Base-by-base conservation (phyloP, 2,797 vertebrate species). In the Podarcis lilfordi region DNA sequence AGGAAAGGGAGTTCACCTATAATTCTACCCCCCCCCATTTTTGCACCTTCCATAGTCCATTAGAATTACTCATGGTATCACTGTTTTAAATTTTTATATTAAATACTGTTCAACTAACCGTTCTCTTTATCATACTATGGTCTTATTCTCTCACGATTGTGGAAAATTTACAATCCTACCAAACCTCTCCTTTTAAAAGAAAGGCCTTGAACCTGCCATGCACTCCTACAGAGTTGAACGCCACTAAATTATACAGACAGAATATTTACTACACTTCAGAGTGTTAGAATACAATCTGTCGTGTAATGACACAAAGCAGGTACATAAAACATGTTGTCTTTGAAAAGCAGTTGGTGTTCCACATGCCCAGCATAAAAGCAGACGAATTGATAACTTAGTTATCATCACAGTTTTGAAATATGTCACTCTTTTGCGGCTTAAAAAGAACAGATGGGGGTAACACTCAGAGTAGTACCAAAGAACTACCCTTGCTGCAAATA, bases 261-360 rank as follows among this genome's bases (percentile, higher is more conserved):
- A 50, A 37, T 61, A 59, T 3, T 86, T 23, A 82, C 40, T 45
- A 9, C n/a, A 59, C 10, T 50, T 89, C 68, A 78, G 40, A 77
- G 86, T 74, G 7, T 81, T 17, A 87, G 85, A 86, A 69, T 6
- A 76, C 9, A 45, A 25, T 80, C 25, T 74, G 75, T 77, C 85
- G 75, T 78, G 23, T 21, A 85, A 32, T 0, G 17, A 7, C 13
- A 37, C 35, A 89, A 1, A 0, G 1, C 81, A 82, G 76, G 59
- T 78, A 43, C 64, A 50, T n/a, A 81, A 64, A 3, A 76, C 27
- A 55, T 61, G 19, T 32, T 11, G 69, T 23, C 35, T 37, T 82
- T 10, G 71, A 82, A 68, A n/a, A 13, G 40, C 77, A 15, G 11
- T 32, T 72, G 61, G 11, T 29, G 0, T n/a, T 75, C 19, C n/a